Evolutionary conservation across 2,113 vertebrate species (phyloP).

Genomic region (Halichoeres trimaculatus): DNA sequence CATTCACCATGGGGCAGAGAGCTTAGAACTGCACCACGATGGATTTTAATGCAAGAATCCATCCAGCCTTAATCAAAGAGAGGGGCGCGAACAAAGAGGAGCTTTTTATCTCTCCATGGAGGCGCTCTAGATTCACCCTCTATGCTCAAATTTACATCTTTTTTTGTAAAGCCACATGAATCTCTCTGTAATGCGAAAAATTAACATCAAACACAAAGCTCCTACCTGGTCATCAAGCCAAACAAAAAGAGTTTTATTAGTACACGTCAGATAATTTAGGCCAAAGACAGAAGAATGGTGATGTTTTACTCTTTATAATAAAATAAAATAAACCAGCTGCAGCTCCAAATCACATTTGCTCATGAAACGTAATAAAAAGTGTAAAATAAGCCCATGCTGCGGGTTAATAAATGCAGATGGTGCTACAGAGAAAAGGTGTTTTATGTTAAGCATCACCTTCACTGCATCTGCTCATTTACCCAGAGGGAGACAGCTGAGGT

Average conservation of each 20-base stretch:
- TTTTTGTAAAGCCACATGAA: background rate
- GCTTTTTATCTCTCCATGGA: constrained; percentile 38
- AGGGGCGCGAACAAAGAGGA: constrained; percentile 37
- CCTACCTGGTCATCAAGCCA: background rate
- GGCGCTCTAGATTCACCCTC: constrained; percentile 41
- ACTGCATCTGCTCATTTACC: background rate
- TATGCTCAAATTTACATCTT: constrained; percentile 18
- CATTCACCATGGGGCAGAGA: constrained; percentile 47
- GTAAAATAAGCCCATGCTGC: background rate
- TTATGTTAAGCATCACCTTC: constrained; percentile 16
- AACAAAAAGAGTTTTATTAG: background rate
- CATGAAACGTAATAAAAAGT: background rate
- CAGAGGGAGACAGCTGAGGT: constrained; percentile 3
- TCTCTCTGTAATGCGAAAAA: constrained; percentile 3
- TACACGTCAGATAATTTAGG: background rate
- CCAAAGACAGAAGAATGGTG: background rate
- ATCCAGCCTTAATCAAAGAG: constrained; percentile 35
- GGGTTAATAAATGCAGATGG: background rate
- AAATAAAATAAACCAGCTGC: too few relatives aligned
- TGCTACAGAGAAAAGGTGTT: constrained; percentile 24
- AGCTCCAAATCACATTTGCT: background rate
- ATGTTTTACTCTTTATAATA: constrained; percentile 22
- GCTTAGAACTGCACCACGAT: constrained; percentile 39
- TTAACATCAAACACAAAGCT: background rate
- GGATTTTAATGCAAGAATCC: constrained; percentile 28